Base-by-base conservation (phyloP, 2,888 invertebrate species). In the Colostygia pectinataria region DNA sequence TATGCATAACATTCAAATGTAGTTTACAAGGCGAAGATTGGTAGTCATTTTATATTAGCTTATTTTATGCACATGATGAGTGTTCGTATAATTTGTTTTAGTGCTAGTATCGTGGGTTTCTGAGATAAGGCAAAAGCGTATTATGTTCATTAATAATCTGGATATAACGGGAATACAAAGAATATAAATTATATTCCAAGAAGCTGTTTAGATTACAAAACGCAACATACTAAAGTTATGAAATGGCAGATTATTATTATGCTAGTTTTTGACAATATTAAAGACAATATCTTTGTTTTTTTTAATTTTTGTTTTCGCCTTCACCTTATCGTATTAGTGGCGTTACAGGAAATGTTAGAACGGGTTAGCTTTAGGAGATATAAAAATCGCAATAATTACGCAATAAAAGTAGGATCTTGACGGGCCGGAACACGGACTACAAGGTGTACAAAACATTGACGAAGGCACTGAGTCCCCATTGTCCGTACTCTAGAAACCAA, bases 371-470 rank as follows among this genome's bases (percentile, higher is more conserved):
- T 31, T 45, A 58, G 46, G 54, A 60, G 61, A 59, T 57, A 68
- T 70, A 75, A 71, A 66, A 65, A 61, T 66, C 66, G 74, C 72
- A 64, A 88, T 89, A 90, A 80, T 90, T 90, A 90, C 90, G 82
- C 83, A 77, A 80, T 87, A 86, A 87, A 88, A 89, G 77, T 70
- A 88, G 69, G 86, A 87, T 76, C 78, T 79, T 63, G 80, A 66
- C 58, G 71, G 42, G 37, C 46, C 65, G 53, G 80, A 73, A 80
- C 84, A 83, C 68, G 77, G 74, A 59, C 75, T 83, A 84, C 84
- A 85, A 67, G 84, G 80, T 71, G 87, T 73, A 84, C 89, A 89
- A 79, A 90, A 86, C 83, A 90, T 77, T 72, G 88, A 80, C 57
- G 89, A 59, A 59, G 79, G 75, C 78, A 85, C 86, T 62, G 84